Base-by-base conservation (phyloP, 2,797 vertebrate genomes). In the Chloroceryle inda region DNA sequence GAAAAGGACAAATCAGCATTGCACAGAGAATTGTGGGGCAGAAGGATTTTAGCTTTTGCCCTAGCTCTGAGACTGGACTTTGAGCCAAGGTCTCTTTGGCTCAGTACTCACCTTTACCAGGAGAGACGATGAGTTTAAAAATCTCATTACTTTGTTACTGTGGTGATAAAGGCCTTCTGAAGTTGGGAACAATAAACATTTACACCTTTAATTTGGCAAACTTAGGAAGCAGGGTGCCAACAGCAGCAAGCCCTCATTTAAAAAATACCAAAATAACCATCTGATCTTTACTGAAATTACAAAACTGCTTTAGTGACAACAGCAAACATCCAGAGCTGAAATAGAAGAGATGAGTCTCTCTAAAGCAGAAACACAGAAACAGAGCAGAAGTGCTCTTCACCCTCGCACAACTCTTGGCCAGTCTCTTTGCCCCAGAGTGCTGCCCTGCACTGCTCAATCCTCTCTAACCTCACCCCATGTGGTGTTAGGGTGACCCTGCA, bases 351-450 rank as follows among this genome's bases (percentile, higher is more conserved):
- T 31, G 11, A 53, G 22, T 35, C 55, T 47, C 16, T 72, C 52
- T 44, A 56, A 31, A 72, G 52, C 69, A 72, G 52, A 42, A 55
- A 33, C 0, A 61, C 8, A 72, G 49, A 35, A 49, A 38, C 0
- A 61, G 5, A 86, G 18, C 3, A 56, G 24, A 72, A 76, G 3
- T 23, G 3, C 21, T 62, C n/a, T 67, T 87, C 22, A 44, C 5
- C 2, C 31, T 75, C 49, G 66, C 18, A 16, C 19, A 73, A 19
- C 5, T 23, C 40, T 64, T 58, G 20, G 12, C 47, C 49, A 91
- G n/a, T 10, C 12, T 6, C 31, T 55, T 75, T 14, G 2, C 1
- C 15, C 13, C 42, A 47, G 24, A 0, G 0, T 4, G 19, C 68
- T 61, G 15, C 31, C 35, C 42, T 19, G 9, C 63, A 12, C 7